Conservation (phyloP, 2,888 invertebrate species). For the Pterostichus niger region DNA sequence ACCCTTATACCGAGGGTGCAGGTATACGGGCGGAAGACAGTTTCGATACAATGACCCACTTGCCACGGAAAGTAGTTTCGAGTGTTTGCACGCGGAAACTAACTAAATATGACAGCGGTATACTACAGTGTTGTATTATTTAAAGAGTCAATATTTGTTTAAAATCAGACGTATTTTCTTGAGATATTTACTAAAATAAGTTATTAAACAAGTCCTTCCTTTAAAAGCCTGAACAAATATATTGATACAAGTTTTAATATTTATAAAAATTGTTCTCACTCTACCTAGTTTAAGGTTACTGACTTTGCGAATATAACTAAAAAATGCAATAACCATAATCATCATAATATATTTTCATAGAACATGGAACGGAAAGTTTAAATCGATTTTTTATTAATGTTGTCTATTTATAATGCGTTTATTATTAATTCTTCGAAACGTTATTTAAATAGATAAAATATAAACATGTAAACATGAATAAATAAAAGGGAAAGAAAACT, state of each 20-base stretch:
- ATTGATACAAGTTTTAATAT: slow-evolving; percentile 46
- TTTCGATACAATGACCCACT: slow-evolving; percentile 50
- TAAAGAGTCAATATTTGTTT: slow-evolving; percentile 53
- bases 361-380: no score
- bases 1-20: slow-evolving; percentile 60
- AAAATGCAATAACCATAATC: not conserved
- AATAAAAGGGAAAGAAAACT: no score
- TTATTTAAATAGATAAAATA: no score
- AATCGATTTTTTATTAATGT: no score
- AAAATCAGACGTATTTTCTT: slow-evolving; percentile 61
- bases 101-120: slow-evolving; percentile 35
- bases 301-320: slow-evolving; percentile 18
- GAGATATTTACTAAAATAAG: slow-evolving; percentile 60
- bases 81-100: slow-evolving; percentile 31
- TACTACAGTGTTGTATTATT: slow-evolving; percentile 23
- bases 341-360: not conserved
- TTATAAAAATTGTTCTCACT: slow-evolving; percentile 49
- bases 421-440: no score
- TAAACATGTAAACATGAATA: no score
- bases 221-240: slow-evolving; percentile 52
- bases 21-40: slow-evolving; percentile 62
- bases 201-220: slow-evolving; percentile 63
- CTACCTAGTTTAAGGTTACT: slow-evolving; percentile 54
- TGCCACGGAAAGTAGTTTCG: slow-evolving; percentile 54
- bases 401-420: no score